These are phyloP conservation scores for Delia radicum DNA, from an alignment of 1,140 invertebrate species.

Conservation along the genomic window DNA sequence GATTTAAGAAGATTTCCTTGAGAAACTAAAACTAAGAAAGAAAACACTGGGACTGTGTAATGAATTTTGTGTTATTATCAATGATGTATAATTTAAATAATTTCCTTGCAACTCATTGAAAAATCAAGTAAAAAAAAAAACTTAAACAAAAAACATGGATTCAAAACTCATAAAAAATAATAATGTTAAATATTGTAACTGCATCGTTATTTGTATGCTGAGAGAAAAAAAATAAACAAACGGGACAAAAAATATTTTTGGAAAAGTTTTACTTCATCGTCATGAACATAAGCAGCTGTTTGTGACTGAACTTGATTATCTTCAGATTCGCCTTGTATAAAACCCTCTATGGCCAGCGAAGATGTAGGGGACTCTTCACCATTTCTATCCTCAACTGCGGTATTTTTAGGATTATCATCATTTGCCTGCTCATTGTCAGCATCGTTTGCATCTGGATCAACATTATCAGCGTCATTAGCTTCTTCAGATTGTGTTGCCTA, in stretches of 20 bases:
- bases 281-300: slow-evolving; percentile 50
- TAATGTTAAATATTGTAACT: slow-evolving; percentile 12
- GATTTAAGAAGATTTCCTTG: background rate
- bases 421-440: background rate
- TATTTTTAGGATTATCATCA: background rate
- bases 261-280: slow-evolving; percentile 40
- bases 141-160: background rate
- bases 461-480: background rate
- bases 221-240: slow-evolving; percentile 25
- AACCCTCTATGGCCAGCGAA: slow-evolving; percentile 62
- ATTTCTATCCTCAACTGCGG: slow-evolving; percentile 16
- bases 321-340: slow-evolving; percentile 66
- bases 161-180: slow-evolving; percentile 17
- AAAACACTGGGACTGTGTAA: background rate
- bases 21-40: background rate
- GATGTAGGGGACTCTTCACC: slow-evolving; percentile 38
- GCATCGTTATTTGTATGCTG: slow-evolving; percentile 15
- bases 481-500: background rate
- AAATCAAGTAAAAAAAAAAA: background rate
- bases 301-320: slow-evolving; percentile 57
- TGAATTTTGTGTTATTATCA: background rate
- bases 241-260: slow-evolving; percentile 26
- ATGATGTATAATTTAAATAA: background rate
- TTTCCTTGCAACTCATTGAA: no score
- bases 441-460: slow-evolving; percentile 8